Conservation (phyloP, 2,888 invertebrate species). For the Drosophila colorata region DNA sequence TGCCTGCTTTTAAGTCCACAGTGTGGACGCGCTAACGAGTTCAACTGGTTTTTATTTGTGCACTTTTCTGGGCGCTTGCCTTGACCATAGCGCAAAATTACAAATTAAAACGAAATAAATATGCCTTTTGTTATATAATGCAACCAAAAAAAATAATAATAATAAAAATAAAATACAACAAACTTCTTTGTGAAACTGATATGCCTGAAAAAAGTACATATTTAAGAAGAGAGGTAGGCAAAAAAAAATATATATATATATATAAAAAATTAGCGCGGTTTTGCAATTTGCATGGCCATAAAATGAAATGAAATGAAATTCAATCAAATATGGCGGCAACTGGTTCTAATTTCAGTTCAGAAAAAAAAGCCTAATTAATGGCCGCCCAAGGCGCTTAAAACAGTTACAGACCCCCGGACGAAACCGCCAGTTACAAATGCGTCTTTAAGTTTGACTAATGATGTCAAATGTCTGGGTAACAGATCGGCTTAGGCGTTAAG, state of each 20-base stretch:
- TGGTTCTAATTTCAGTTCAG: conserved; percentile 39
- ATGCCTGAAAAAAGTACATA: conserved; percentile 31
- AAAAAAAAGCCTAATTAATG: conserved; percentile 57
- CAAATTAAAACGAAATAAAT: conserved; percentile 80
- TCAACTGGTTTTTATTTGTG: conserved; percentile 62
- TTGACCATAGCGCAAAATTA: conserved; percentile 78
- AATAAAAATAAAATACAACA: conserved; percentile 33
- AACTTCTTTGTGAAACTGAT: conserved; percentile 65
- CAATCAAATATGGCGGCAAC: conserved; percentile 66
- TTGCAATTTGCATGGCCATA: conserved; percentile 73
- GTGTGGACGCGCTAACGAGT: conserved; percentile 58
- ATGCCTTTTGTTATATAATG: conserved; percentile 71
- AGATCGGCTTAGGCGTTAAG: conserved; percentile 76
- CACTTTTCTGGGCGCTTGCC: conserved; percentile 8
- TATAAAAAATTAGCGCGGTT: conserved; percentile 75
- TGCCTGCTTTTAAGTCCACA: conserved; percentile 29
- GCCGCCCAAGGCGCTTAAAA: conserved; percentile 55
- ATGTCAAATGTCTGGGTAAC: conserved; percentile 61
- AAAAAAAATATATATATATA: too few species aligned
- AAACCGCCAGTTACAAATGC: conserved; percentile 62
- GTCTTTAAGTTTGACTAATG: conserved; percentile 79
- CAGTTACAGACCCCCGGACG: conserved; percentile 30
- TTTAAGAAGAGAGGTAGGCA: conserved; percentile 22
- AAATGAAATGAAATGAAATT: conserved; percentile 50
- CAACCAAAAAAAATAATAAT: conserved; percentile 35